Base-by-base conservation (phyloP, 1,140 invertebrate species). In the Rhagoletis pomonella region DNA sequence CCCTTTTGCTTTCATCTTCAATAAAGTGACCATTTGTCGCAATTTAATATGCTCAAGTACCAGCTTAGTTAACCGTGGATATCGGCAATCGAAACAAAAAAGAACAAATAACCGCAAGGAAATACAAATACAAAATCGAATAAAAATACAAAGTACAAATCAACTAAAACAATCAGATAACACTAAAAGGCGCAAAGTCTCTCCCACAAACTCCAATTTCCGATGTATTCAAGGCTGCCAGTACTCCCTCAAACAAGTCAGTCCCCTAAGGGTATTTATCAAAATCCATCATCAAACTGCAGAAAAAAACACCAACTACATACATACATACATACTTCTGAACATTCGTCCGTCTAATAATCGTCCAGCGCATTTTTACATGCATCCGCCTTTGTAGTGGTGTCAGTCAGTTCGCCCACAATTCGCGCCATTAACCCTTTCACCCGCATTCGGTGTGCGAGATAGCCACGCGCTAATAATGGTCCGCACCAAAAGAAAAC, bases 131-230 rank as follows among this genome's bases (percentile, higher is more conserved):
- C 47, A 55, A 7, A 81, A 81, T 58, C n/a, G 44, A 58, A 55
- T 6, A 55, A 81, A 55, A 55, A 29, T 9, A 55, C 6, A 55
- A 81, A 81, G 50, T 6, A 29, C 29, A 81, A 81, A 50, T 55
- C 73, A 81, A 81, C 73, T 81, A 81, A 81, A 81, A 81, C 73
- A 81, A 81, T 81, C 73, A 81, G 73, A 81, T 81, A 81, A 55
- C 73, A 81, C 47, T 47, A 58, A 73, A 47, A 17, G 6, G 12
- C 14, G 69, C 17, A 17, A 81, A 58, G 47, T 19, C 2, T n/a
- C 7, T 17, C 29, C 19, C 2, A 42, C 17, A 9, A 55, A 5
- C 50, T 55, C 50, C 5, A 55, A 55, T 55, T 55, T 55, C 50
- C 10, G 10, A 55, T 10, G 5, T 55, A 7, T 55, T 10, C 50